Evolutionary conservation across 2,113 vertebrate genomes (phyloP).

Genomic region (Entelurus aequoreus): DNA sequence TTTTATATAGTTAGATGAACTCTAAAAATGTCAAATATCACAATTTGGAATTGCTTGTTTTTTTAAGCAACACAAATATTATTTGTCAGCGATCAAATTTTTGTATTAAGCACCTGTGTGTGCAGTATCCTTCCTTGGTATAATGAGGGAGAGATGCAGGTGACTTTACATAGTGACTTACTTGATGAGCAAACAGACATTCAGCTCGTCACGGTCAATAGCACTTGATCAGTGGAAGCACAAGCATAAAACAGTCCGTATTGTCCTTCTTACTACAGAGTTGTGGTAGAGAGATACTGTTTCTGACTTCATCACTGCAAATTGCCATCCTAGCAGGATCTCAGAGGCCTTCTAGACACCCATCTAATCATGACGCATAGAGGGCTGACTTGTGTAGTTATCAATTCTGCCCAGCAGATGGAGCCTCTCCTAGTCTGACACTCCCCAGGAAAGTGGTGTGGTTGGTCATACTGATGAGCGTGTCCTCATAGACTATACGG

Average conservation of each 20-base stretch:
- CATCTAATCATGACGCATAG: constrained; percentile 1
- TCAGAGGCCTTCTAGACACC: constrained; percentile 14
- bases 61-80: constrained; percentile 57
- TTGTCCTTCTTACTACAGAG: constrained; percentile 34
- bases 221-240: constrained; percentile 27
- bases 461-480: constrained; percentile 84
- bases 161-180: too few species aligned
- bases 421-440: constrained; percentile 88
- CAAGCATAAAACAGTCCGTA: constrained; percentile 21
- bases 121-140: constrained; percentile 53
- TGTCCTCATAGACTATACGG: constrained; percentile 87
- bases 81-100: constrained; percentile 55
- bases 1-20: constrained; percentile 27
- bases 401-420: constrained; percentile 70
- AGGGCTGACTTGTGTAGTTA: constrained; percentile 20
- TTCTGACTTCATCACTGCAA: constrained; percentile 17
- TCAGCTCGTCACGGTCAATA: constrained; percentile 25
- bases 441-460: constrained; percentile 89
- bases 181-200: constrained; percentile 29
- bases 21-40: constrained; percentile 30
- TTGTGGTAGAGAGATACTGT: constrained; percentile 25
- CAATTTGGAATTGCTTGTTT: constrained; percentile 13
- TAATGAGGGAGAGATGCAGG: constrained; percentile 41
- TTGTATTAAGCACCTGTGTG: constrained; percentile 50
- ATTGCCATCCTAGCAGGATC: constrained; percentile 18